Base-by-base conservation (phyloP, 2,888 invertebrate species). In the Sphaeridia pumilis region DNA sequence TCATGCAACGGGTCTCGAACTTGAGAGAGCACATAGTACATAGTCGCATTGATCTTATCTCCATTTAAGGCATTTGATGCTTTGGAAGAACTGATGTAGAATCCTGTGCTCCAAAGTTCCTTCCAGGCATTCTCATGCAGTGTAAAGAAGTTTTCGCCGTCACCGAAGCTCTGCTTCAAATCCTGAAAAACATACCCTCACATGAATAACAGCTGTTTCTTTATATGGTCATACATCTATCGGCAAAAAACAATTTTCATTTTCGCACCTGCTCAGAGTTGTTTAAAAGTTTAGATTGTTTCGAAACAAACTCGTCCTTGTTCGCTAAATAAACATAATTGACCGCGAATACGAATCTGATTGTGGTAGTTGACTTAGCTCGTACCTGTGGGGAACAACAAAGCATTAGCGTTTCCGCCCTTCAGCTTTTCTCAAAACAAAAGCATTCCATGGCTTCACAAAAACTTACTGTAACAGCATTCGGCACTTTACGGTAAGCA, bases 1-100 rank as follows among this genome's bases (percentile, higher is more conserved):
- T 86, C 85, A 61, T 82, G 78, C 59, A 84, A 77, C 48, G 79
- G 82, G 49, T 84, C 82, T 46, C 81, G 75, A 1, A 83, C 79
- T 73, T 89, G 87, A 14, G 88, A 88, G 34, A 90, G 72, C 3
- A 89, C 82, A 49, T 87, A 83, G 70, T 89, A 90, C 67, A 89
- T 80, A 0, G 93, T 92, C 1, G 87, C 84, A 74, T 94, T 93
- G 49, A 93, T 89, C 66, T 81, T 78, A 68, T 90, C 85, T 1
- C 90, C 89, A 70, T 93, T 93, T 17, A 92, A 74, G 4, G 84
- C 82, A 55, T 81, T 7, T 67, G 78, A 78, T 0, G 90, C 92
- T 72, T 84, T 83, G 0, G 92, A 93, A 53, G 82, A 78, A 57
- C 88, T 89, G 65, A 94, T 87, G 64, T 80, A 79, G 66, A 93